These are phyloP conservation scores for Malurus elegans DNA, from an alignment of 2,113 vertebrate genomes.

Conservation along the genomic window DNA sequence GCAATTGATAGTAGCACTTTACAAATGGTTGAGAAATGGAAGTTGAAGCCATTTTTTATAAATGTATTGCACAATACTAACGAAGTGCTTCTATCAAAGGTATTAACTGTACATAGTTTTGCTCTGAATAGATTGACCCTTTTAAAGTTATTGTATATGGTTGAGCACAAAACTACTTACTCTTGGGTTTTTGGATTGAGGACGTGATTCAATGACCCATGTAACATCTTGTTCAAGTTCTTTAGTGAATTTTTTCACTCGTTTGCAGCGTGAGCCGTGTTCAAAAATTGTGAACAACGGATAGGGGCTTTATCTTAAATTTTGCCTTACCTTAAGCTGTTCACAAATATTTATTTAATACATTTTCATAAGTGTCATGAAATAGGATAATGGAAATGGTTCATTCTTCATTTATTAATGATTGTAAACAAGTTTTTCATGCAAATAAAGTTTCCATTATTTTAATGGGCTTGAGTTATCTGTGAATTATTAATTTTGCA, in stretches of 20 bases:
- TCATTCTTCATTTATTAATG: constrained; percentile 80
- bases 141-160: constrained; percentile 58
- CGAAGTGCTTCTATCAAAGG: constrained; percentile 78
- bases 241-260: constrained; percentile 71
- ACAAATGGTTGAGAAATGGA: constrained; percentile 76
- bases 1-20: constrained; percentile 80
- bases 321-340: constrained; percentile 80
- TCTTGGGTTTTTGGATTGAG: constrained; percentile 72
- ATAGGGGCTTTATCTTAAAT: constrained; percentile 73
- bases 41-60: constrained; percentile 82
- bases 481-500: not conserved
- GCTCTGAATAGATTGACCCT: constrained; percentile 60
- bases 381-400: constrained; percentile 73
- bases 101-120: constrained; percentile 69
- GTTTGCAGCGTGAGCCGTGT: constrained; percentile 69
- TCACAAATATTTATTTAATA: constrained; percentile 82
- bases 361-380: constrained; percentile 75
- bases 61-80: constrained; percentile 74
- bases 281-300: constrained; percentile 64
- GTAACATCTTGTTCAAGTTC: constrained; percentile 50
- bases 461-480: constrained; percentile 61
- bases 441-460: constrained; percentile 84
- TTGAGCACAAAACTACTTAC: constrained; percentile 73
- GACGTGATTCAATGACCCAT: constrained; percentile 56
- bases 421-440: constrained; percentile 83